These are phyloP conservation scores for Ceratoteleas bidentatus DNA, from an alignment of 1,140 invertebrate genomes.

Conservation along the genomic window DNA sequence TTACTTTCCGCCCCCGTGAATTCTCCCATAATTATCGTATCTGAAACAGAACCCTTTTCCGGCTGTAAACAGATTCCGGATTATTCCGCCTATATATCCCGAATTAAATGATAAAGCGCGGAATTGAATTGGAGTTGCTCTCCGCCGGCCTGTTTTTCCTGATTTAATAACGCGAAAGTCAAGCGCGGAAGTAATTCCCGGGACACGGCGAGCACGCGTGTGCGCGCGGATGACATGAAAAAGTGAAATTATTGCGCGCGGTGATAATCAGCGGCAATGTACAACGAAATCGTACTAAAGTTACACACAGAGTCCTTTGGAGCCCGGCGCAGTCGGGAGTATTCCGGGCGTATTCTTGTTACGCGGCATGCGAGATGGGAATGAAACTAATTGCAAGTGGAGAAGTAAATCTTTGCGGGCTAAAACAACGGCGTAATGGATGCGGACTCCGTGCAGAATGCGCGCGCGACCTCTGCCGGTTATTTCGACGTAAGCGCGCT, in stretches of 20 bases:
- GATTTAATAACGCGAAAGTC: conserved; percentile 34
- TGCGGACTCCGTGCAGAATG: conserved; percentile 62
- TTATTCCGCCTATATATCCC: too few species aligned
- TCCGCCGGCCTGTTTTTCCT: conserved; percentile 22
- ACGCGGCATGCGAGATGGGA: conserved; percentile 51
- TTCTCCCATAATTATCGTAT: too few species aligned
- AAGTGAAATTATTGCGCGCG: conserved; percentile 47
- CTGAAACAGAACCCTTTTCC: too few species aligned
- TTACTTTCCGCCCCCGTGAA: too few species aligned
- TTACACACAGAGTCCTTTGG: conserved; percentile 65
- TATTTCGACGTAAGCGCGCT: conserved; percentile 20
- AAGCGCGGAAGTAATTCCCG: conserved; percentile 37
- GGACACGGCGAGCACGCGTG: conserved; percentile 4
- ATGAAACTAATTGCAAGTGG: conserved; percentile 71
- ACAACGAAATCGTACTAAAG: conserved; percentile 67
- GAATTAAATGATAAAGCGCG: too few species aligned
- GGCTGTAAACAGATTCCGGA: too few species aligned
- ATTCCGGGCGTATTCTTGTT: conserved; percentile 53
- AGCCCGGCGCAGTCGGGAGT: conserved; percentile 27
- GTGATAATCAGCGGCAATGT: conserved; percentile 57
- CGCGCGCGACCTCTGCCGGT: conserved; percentile 48
- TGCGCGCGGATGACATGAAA: conserved; percentile 26
- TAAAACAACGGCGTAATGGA: conserved; percentile 65
- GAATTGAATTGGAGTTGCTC: conserved; percentile 32
- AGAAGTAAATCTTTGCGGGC: conserved; percentile 71